Evolutionary conservation across 2,797 vertebrate genomes (phyloP), one percentile per base, ranked within the genome.

Genomic region (Darevskia nairensis): DNA sequence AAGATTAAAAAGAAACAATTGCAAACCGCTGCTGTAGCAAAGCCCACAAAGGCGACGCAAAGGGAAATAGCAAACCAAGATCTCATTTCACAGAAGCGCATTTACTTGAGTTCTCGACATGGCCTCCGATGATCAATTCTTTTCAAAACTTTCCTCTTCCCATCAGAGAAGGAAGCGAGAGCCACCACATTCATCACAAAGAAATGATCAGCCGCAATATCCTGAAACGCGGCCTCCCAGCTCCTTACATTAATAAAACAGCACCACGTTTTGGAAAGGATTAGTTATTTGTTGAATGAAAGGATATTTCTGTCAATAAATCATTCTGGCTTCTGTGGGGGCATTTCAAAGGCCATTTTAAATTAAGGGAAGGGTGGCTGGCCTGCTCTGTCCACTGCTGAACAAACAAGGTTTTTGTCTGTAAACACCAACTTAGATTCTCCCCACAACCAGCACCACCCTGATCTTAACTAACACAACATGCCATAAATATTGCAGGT

Each of bases 351-450:
- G 76, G 59, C 32, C 50, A 80, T 87, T 94, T 92, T 94, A 94
- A 94, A 95, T 92, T 89, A 88, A 89, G 85, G 29, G 27, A 89
- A 89, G 84, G 13, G 32, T 93, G 64, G 79, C 46, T 86, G 83
- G 84, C 74, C 88, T 86, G 75, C 19, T 89, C 80, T 77, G 89
- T 86, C 69, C 66, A 90, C 39, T 88, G 80, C 88, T 96, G 89
- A 94, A 90, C 82, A 95, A 95, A 95, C 85, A 95, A 94, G 10
- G 82, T 81, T 71, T 88, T 90, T 91, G 82, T 88, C 84, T 93
- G 87, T 91, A 95, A 95, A 92, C 90, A 93, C 0, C 5, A 90
- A 29, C 75, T 91, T 79, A 85, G 74, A 93, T 92, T 91, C 78
- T 91, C 81, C 80, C 21, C 82, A 7, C 46, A 32, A 9, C 10